A percentile compares a stretch with the other conserved stretches of the same genome.
These are phyloP conservation scores for Yponomeuta cagnagella DNA, from an alignment of 2,888 invertebrate species.

Conservation along the genomic window DNA sequence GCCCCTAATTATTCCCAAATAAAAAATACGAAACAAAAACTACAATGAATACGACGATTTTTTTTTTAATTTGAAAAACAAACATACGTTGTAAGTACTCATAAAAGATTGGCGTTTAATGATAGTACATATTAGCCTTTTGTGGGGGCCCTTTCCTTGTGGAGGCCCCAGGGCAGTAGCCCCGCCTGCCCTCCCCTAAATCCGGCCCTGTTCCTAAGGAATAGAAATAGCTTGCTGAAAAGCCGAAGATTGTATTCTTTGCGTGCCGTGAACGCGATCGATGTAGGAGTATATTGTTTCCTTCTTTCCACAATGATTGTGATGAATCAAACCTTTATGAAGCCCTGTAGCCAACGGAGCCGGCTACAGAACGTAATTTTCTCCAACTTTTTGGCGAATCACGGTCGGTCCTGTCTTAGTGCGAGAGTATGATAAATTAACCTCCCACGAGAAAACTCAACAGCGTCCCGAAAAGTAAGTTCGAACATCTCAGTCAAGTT, in stretches of 20 bases:
- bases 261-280: background rate
- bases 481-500: slow-evolving; percentile 10
- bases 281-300: background rate
- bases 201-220: background rate
- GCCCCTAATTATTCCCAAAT: too few species aligned
- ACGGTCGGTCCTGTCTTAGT: slow-evolving; percentile 32
- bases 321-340: slow-evolving; percentile 16
- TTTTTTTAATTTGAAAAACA: too few species aligned
- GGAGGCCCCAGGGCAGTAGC: too few species aligned
- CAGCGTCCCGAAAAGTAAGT: slow-evolving; percentile 15
- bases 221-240: background rate
- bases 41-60: too few species aligned
- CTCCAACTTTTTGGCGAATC: slow-evolving; percentile 59
- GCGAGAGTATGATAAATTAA: slow-evolving; percentile 56
- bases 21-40: too few species aligned
- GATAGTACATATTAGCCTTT: too few species aligned
- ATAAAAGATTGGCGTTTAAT: too few species aligned
- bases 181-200: too few species aligned
- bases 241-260: background rate
- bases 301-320: slow-evolving; percentile 5
- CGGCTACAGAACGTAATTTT: slow-evolving; percentile 27
- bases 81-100: too few species aligned
- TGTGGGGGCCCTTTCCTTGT: too few species aligned
- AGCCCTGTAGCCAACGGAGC: background rate
- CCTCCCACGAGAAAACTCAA: slow-evolving; percentile 21